Conservation (phyloP, 2,113 vertebrate genomes). For the Hipposideros armiger region DNA sequence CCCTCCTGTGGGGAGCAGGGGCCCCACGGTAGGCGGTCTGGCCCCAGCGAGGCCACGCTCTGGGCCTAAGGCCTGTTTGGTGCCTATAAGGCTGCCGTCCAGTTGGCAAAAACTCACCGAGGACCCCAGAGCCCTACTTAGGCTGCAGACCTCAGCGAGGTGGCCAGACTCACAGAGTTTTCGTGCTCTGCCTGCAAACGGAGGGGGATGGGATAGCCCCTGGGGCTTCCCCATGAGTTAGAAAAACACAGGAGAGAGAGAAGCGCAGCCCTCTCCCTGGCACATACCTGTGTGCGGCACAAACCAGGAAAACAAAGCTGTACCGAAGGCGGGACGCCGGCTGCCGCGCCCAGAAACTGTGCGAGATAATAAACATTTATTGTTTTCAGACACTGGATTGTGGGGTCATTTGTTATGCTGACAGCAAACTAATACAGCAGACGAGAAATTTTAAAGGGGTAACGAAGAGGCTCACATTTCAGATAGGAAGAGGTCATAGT, state of each 20-base stretch:
- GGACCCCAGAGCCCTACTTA: fast-evolving
- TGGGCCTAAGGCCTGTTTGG: fast-evolving
- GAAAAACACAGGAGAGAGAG: not conserved
- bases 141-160: not conserved
- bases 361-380: no score
- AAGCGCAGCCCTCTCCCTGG: fast-evolving
- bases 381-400: not conserved
- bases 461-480: not conserved
- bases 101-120: fast-evolving
- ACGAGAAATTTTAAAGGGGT: no score
- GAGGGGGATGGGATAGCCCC: no score
- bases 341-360: no score
- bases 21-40: not conserved
- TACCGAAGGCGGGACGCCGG: fast-evolving
- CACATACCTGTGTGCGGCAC: fast-evolving
- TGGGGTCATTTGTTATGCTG: fast-evolving
- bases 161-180: no score
- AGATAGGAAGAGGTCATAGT: fast-evolving
- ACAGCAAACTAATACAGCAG: no score
- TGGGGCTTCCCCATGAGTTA: not conserved
- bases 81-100: fast-evolving
- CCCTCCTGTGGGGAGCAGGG: not conserved
- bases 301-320: fast-evolving
- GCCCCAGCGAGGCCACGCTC: not conserved
- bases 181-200: no score